phyloP scores from a whole-genome alignment of 1,140 invertebrate genomes.

The Telenomus remus region DNA sequence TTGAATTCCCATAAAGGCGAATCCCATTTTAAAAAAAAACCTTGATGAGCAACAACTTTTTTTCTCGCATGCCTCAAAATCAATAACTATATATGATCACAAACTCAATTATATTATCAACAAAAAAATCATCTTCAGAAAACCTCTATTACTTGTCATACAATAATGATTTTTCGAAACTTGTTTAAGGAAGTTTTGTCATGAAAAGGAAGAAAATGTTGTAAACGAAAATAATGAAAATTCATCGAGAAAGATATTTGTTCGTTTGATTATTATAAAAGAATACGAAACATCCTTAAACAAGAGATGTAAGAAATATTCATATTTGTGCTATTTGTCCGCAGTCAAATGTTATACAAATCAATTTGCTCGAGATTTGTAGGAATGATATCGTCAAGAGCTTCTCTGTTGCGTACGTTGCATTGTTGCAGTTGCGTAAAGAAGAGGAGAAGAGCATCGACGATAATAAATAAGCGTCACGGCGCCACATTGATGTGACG shows the following conservation, averaged over 20 bases:
- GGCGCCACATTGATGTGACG: constrained; percentile 54
- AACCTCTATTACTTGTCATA: constrained; percentile 14
- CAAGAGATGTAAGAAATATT: constrained; percentile 48
- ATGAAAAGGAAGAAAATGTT: background rate
- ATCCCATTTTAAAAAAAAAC: too few species aligned
- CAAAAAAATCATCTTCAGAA: too few species aligned
- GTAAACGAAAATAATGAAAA: background rate
- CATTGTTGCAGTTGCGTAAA: constrained; percentile 57
- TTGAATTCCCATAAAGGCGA: too few species aligned
- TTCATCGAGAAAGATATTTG: background rate
- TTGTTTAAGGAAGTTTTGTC: constrained; percentile 38
- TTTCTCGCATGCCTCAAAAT: background rate
- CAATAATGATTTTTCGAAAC: constrained; percentile 19
- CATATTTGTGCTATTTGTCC: constrained; percentile 56
- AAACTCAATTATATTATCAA: too few species aligned
- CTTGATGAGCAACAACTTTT: too few species aligned
- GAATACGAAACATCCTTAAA: constrained; percentile 38
- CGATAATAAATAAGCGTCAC: constrained; percentile 52
- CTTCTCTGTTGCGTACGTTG: constrained; percentile 57
- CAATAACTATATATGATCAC: background rate
- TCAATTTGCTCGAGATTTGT: constrained; percentile 58
- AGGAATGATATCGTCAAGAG: constrained; percentile 58
- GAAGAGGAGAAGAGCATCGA: constrained; percentile 54
- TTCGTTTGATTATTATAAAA: background rate
- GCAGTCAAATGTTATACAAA: constrained; percentile 55